Conservation (phyloP, 2,888 invertebrate species). For the Rhamnusium bicolor region DNA sequence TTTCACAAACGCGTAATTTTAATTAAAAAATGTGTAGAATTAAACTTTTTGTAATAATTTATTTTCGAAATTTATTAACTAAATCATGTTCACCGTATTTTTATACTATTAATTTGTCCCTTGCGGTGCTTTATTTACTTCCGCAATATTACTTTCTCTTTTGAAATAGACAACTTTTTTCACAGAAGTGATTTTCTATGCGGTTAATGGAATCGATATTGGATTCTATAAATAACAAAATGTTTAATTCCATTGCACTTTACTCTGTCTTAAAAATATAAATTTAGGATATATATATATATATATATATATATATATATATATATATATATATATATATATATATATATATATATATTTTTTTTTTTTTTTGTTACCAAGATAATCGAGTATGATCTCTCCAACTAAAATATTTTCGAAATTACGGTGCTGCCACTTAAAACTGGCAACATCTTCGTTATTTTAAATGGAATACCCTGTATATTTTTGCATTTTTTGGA, state of each 20-base stretch:
- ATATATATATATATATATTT: too few relatives aligned
- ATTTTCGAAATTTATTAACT: background rate
- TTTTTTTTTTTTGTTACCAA: too few relatives aligned
- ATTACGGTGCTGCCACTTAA: too few relatives aligned
- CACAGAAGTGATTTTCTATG: background rate
- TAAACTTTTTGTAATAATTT: constrained; percentile 1
- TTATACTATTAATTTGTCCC: background rate
- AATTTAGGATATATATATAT: background rate
- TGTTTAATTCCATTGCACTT: background rate
- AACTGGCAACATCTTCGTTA: too few relatives aligned
- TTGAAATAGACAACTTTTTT: background rate
- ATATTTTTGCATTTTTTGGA: too few relatives aligned
- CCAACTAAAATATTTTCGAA: too few relatives aligned
- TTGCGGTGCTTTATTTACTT: background rate
- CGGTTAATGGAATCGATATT: background rate
- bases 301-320: too few relatives aligned
- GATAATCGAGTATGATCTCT: too few relatives aligned
- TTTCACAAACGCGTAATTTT: too few relatives aligned
- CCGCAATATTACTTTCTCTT: background rate
- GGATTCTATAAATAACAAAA: background rate
- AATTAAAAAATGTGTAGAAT: background rate
- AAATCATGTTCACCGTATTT: background rate
- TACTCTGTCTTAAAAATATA: background rate
- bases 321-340: too few relatives aligned
- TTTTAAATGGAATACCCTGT: too few relatives aligned